Base-by-base conservation (phyloP, 2,888 invertebrate genomes). In the Terebella lapidaria region DNA sequence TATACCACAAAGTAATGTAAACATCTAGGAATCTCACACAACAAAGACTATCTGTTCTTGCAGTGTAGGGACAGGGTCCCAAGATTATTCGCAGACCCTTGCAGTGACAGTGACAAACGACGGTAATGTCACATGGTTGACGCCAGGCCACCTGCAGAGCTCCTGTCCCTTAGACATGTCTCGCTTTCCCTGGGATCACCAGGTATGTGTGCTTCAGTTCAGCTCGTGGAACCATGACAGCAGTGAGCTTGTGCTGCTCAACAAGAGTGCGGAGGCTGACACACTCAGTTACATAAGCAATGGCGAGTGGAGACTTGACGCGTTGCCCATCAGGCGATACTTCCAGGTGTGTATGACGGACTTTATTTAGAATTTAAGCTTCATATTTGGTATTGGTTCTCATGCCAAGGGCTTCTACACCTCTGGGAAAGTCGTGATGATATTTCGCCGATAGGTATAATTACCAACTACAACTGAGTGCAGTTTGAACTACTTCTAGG, bases 81-180 rank as follows among this genome's bases (percentile, higher is more conserved):
- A 22, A 10, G 80, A 81, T 26, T 84, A 83, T 2, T 79, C 83
- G 69, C 84, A 84, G 84, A 80, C 83, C 28, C 83, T 83, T 10
- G 79, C 84, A 54, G 85, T 84, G 3, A 84, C 85, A 83, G 81
- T 84, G 3, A 75, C 78, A 28, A 72, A 74, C 63, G 77, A 81
- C 60, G 85, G 85, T 3, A 82, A 82, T 52, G 83, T 85, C 1
- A 84, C 85, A 71, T 85, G 85, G 85, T 84, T 84, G 1, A 83
- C 84, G 1, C 84, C 84, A 15, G 84, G 84, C 29, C 84, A 84
- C 67, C 78, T 85, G 25, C 80, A 83, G 56, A 82, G 82, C 64
- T 84, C 84, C 2, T 85, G 84, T 70, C 83, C 83, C 62, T 83
- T 85, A 25, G 79, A 79, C 61, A 81, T 81, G 54, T 84, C 84